Conservation (phyloP, 2,888 invertebrate species). For the Drosophila limbata region DNA sequence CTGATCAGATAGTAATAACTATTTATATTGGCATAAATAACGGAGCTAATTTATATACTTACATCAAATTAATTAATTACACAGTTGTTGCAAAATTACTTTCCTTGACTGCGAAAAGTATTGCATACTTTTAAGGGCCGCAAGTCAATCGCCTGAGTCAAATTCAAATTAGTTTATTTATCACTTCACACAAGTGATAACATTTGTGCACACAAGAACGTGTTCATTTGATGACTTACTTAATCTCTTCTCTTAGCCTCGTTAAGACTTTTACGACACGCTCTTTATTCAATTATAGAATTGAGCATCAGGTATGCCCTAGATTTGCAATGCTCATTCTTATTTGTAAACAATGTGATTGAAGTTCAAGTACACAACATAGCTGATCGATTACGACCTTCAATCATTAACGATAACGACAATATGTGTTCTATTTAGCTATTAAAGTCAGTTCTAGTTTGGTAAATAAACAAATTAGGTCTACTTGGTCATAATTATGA, state of each 20-base stretch:
- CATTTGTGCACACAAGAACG: slow-evolving; percentile 15
- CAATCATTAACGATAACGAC: slow-evolving; percentile 6
- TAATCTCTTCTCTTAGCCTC: neutral
- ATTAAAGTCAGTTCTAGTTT: slow-evolving; percentile 3
- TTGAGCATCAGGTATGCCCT: neutral
- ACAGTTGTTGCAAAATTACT: neutral
- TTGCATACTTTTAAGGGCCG: neutral
- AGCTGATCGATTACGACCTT: slow-evolving; percentile 20
- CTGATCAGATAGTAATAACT: neutral
- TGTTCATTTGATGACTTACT: neutral
- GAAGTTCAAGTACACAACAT: slow-evolving; percentile 28
- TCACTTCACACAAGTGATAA: slow-evolving; percentile 12
- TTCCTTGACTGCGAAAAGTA: neutral
- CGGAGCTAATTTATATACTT: neutral
- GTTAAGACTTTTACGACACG: neutral
- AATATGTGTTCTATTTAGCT: slow-evolving; percentile 6
- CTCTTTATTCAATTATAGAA: slow-evolving; percentile 13
- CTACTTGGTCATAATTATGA: neutral
- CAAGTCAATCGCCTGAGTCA: neutral
- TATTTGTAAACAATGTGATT: slow-evolving; percentile 8
- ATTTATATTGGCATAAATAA: neutral
- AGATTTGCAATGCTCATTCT: slow-evolving; percentile 7
- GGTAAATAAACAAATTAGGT: slow-evolving; percentile 1
- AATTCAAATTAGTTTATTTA: slow-evolving; percentile 5
- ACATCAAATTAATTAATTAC: neutral